Base-by-base conservation (phyloP, 92 coral and sea anemone genomes). In the Ricordea florida region DNA sequence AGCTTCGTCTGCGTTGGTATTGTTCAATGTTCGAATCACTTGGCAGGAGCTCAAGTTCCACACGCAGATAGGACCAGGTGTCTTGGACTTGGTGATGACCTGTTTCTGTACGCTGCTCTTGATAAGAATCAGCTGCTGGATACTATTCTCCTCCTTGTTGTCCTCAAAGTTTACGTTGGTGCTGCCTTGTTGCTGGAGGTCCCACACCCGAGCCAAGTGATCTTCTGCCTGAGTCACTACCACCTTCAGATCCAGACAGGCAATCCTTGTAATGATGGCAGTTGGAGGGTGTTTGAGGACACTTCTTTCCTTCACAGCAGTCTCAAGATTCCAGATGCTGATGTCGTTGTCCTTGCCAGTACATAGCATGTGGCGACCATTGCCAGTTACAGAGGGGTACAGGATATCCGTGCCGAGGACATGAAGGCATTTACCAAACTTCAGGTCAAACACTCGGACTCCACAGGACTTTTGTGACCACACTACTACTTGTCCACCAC, bases 11-110 rank as follows among this genome's bases (percentile, higher is more conserved):
- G 99, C 96, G 63, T 92, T 87, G 53, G 96, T 90, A 27, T 97
- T 97, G 35, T 69, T 79, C 51, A 96, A 83, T 15, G 94, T 86
- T 68, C 99, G 90, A 81, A 96, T 90, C 26, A 92, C 68, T 42
- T 90, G 96, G 65, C 99, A 96, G 15, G 93, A 85, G 65, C 92
- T 78, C 74, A 92, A 65, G 85, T 96, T 92, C 99, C 99, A 96
- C 4, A 96, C 99, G 28, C 96, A 89, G 44, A 96, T 96, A 29
- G 97, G 97, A 26, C 99, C 99, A 36, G 85, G 63, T 5, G 82
- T 81, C 51, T 84, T 84, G 0, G 99, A 96, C 68, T 87, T 93
- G 44, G 97, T 96, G 57, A 96, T 93, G 50, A 86, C 99, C 68
- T 96, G 99, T 40, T 93, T 89, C 56, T 96, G 99, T 6, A 86